Evolutionary conservation across 2,113 vertebrate species (phyloP).

Genomic region (Pan paniscus): DNA sequence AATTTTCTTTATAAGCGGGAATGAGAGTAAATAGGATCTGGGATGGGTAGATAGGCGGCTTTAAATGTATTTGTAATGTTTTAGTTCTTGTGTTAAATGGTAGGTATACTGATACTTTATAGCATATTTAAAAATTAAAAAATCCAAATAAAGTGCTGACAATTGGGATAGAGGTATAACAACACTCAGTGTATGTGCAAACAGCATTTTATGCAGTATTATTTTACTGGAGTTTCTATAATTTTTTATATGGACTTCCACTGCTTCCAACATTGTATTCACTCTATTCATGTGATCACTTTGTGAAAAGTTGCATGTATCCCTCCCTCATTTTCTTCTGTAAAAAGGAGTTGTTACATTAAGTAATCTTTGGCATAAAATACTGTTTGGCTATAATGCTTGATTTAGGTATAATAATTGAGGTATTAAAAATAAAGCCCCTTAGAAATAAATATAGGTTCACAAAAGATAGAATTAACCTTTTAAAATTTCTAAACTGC

Average conservation of each 20-base stretch:
- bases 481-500: background rate
- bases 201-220: background rate
- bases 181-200: background rate
- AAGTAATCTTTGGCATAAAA: background rate
- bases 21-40: background rate
- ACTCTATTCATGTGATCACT: background rate
- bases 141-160: background rate
- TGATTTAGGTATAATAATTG: background rate
- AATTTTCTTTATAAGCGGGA: constrained; percentile 16
- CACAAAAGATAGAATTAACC: background rate
- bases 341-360: background rate
- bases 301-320: background rate
- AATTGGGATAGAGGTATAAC: background rate
- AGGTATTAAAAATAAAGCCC: background rate
- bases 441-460: background rate
- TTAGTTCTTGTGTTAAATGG: background rate
- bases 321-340: background rate
- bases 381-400: background rate
- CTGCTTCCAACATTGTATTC: background rate
- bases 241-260: background rate
- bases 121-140: constrained; percentile 10
- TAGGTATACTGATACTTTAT: background rate
- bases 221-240: background rate
- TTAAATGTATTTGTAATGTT: background rate
- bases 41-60: background rate